Conservation (phyloP, 2,113 vertebrate species). For the Tragelaphus strepsiceros region DNA sequence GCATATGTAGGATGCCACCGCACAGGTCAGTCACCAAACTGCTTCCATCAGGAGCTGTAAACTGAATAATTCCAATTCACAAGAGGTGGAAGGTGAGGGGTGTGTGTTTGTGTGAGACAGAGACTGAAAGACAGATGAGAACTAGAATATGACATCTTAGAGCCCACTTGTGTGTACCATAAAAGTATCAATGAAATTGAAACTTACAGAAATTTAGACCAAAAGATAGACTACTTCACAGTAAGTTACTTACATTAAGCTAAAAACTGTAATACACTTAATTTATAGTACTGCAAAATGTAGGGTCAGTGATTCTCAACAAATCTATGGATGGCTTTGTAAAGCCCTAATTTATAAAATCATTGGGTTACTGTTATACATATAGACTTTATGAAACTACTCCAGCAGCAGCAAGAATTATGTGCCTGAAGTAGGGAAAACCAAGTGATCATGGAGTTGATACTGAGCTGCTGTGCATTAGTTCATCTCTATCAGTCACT, state of each 20-base stretch:
- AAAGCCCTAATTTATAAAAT: not conserved
- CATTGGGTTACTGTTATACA: not conserved
- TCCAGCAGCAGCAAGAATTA: not conserved
- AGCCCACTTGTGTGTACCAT: not conserved
- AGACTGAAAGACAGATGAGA: not conserved
- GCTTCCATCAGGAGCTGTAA: not conserved
- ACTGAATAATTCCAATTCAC: not conserved
- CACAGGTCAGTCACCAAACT: not conserved
- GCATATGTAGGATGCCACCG: rapidly evolving
- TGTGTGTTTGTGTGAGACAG: not conserved
- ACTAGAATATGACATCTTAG: not conserved
- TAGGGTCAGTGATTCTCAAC: not conserved
- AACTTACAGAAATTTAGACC: not conserved
- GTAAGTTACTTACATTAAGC: not conserved
- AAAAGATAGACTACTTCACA: not conserved
- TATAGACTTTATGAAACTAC: not conserved
- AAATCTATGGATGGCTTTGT: not conserved
- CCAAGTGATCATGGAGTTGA: not conserved
- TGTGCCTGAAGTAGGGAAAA: not conserved
- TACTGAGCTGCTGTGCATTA: not conserved
- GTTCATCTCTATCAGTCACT: not conserved
- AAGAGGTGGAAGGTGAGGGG: not conserved
- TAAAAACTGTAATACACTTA: not conserved
- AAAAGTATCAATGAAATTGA: not conserved
- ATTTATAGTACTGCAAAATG: not conserved